phyloP scores from a whole-genome alignment of 1,140 invertebrate species.

The Dreissena polymorpha region DNA sequence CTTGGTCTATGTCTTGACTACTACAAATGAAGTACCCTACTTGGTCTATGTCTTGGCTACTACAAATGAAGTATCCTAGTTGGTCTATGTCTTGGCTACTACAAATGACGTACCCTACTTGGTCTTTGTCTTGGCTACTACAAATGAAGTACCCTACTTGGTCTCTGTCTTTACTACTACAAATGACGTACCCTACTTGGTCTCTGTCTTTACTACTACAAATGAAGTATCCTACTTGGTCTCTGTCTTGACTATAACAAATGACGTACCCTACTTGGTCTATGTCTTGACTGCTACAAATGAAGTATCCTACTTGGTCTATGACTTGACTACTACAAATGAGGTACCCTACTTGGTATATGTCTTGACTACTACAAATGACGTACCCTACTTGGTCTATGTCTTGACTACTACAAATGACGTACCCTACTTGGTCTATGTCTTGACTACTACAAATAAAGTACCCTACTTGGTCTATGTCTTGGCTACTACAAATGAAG shows the following conservation, averaged over 20 bases:
- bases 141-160: constrained; percentile 84
- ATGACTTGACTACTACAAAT: too few species aligned
- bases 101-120: constrained; percentile 83
- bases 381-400: constrained; percentile 84
- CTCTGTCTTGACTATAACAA: too few species aligned
- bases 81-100: constrained; percentile 72
- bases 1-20: constrained; percentile 78
- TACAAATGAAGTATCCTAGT: constrained; percentile 82
- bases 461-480: constrained; percentile 84
- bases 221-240: constrained; percentile 84
- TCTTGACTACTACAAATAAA: constrained; percentile 12
- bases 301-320: constrained; percentile 84
- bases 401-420: neutral
- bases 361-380: too few species aligned
- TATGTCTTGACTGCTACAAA: too few species aligned
- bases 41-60: constrained; percentile 74
- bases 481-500: constrained; percentile 22
- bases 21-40: constrained; percentile 82
- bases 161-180: too few species aligned
- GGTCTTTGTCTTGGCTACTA: constrained; percentile 57
- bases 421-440: constrained; percentile 84
- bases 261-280: constrained; percentile 84
- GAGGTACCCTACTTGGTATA: constrained; percentile 84
- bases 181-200: constrained; percentile 84
- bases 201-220: too few species aligned